These are phyloP conservation scores for Cepphus grylle DNA, from an alignment of 2,113 vertebrate species.

Conservation along the genomic window DNA sequence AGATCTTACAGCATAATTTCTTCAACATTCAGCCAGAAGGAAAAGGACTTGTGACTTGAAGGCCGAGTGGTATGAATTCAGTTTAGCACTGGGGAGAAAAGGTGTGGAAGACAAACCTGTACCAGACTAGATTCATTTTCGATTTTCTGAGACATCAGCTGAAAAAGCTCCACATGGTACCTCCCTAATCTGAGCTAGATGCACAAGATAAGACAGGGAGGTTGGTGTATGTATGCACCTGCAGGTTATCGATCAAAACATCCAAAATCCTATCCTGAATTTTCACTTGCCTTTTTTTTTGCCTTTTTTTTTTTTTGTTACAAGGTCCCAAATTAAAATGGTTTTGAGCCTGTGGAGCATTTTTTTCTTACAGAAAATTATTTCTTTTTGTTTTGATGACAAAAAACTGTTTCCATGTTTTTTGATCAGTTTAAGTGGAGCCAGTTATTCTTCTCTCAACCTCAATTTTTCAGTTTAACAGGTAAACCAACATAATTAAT, in stretches of 20 bases:
- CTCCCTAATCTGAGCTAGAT: neutral
- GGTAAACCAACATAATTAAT: neutral
- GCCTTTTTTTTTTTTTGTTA: neutral
- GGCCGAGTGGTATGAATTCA: neutral
- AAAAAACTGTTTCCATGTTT: neutral
- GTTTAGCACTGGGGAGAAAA: neutral
- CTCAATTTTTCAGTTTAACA: neutral
- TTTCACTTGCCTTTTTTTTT: neutral
- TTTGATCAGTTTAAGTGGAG: neutral
- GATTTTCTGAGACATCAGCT: neutral
- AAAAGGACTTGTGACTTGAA: neutral
- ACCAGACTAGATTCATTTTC: neutral
- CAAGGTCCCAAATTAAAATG: neutral
- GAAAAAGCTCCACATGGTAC: accelerated
- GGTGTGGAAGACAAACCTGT: neutral
- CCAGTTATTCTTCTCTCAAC: neutral
- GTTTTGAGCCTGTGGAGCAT: neutral
- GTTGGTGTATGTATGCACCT: neutral
- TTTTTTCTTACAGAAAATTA: neutral
- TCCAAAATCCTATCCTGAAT: neutral
- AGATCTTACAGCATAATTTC: neutral
- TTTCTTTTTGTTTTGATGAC: neutral
- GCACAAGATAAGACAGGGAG: neutral
- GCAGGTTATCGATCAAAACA: neutral
- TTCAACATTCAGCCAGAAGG: neutral